Evolutionary conservation across 2,888 invertebrate genomes (phyloP).

Genomic region (Idaea straminata): DNA sequence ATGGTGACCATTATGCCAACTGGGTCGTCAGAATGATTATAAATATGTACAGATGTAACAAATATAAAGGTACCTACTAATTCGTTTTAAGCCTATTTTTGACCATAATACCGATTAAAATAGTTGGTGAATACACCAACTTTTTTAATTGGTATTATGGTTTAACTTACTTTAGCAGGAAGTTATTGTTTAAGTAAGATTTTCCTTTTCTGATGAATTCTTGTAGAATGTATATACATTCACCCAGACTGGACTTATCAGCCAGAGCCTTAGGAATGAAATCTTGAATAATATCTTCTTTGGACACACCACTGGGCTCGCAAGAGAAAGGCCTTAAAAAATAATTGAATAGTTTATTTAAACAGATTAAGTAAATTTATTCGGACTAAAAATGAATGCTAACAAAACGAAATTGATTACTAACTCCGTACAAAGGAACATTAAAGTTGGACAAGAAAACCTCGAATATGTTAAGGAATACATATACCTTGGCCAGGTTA

Average conservation of each 20-base stretch:
- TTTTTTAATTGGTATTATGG: not conserved
- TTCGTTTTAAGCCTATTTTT: no score
- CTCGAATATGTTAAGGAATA: no score
- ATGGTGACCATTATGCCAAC: no score
- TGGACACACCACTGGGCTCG: not conserved
- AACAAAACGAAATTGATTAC: no score
- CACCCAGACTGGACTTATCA: not conserved
- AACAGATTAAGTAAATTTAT: not conserved
- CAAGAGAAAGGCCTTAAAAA: not conserved
- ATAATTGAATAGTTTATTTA: not conserved
- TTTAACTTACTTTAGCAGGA: not conserved
- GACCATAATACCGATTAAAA: no score
- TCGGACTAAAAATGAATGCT: no score
- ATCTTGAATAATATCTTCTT: not conserved
- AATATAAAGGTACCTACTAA: no score
- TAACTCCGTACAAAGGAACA: no score
- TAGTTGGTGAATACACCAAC: not conserved
- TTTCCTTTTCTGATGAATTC: constrained; percentile 15
- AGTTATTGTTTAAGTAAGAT: not conserved
- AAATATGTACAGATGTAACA: no score
- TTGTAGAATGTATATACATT: constrained; percentile 2
- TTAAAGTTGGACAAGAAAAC: no score
- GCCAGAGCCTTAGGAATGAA: not conserved
- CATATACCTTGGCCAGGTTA: no score
- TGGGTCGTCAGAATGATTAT: no score